Evolutionary conservation across 2,113 vertebrate species (phyloP).

Genomic region (Arothron firmamentum): DNA sequence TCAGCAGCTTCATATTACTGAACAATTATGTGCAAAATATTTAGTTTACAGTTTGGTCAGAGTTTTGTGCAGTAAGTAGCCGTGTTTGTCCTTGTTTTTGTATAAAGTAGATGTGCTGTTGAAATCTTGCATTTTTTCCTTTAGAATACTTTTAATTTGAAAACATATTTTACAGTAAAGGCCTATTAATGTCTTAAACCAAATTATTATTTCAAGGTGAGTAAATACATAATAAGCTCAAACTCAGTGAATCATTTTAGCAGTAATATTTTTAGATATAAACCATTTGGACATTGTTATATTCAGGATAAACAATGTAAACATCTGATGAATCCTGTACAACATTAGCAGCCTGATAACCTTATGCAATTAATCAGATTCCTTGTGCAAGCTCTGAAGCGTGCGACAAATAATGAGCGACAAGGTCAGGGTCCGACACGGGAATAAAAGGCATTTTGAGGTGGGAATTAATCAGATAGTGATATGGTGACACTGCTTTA

Average conservation of each 20-base stretch:
- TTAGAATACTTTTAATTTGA: too few relatives aligned
- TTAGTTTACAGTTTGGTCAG: neutral
- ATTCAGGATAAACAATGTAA: slow-evolving; percentile 34
- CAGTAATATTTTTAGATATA: slow-evolving; percentile 20
- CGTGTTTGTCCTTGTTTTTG: neutral
- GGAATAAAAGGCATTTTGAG: slow-evolving; percentile 53
- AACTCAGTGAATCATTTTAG: slow-evolving; percentile 28
- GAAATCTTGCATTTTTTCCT: too few relatives aligned
- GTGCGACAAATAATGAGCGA: slow-evolving; percentile 50
- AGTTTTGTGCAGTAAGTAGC: neutral
- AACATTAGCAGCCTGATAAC: slow-evolving; percentile 53
- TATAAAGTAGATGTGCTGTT: too few relatives aligned
- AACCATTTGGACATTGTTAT: neutral
- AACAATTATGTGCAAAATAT: too few relatives aligned
- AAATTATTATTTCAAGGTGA: too few relatives aligned
- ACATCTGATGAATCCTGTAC: slow-evolving; percentile 44
- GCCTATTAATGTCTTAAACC: too few relatives aligned
- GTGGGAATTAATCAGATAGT: slow-evolving; percentile 57
- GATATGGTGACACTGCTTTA: slow-evolving; percentile 51
- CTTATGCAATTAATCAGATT: slow-evolving; percentile 36
- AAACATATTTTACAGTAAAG: too few relatives aligned
- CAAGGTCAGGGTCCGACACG: slow-evolving; percentile 50
- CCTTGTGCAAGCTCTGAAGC: slow-evolving; percentile 42
- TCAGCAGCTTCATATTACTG: too few relatives aligned
- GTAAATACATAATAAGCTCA: slow-evolving; percentile 15